A percentile compares a stretch with the other conserved stretches of the same genome.
Conservation (phyloP, 2,888 invertebrate genomes). For the Pristionchus mayeri region DNA sequence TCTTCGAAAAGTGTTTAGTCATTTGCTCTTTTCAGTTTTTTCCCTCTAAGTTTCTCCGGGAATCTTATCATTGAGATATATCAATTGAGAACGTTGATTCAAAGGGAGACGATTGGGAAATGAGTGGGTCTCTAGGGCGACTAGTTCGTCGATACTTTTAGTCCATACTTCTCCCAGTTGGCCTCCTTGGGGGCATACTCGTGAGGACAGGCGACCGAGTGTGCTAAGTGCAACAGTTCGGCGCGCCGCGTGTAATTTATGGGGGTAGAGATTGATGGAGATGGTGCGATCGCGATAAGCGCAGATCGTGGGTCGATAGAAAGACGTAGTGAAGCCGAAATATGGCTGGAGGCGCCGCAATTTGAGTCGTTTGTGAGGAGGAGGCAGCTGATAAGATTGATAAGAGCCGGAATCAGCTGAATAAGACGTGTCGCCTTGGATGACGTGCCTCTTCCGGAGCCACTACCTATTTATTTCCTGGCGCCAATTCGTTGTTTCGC, state of each 20-base stretch:
- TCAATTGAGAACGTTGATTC: neutral
- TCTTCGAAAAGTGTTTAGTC: neutral
- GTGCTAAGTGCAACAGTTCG: slow-evolving; percentile 7
- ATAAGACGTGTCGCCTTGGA: slow-evolving; percentile 32
- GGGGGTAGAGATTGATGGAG: slow-evolving; percentile 21
- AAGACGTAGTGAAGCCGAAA: slow-evolving; percentile 26
- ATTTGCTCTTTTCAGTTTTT: neutral
- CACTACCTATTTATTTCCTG: no score
- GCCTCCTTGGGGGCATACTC: neutral
- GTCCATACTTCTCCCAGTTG: neutral
- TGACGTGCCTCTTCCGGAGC: no score
- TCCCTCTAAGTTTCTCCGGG: neutral
- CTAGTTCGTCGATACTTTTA: neutral
- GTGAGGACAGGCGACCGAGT: neutral
- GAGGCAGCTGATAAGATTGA: slow-evolving; percentile 1
- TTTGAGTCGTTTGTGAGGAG: neutral
- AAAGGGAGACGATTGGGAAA: slow-evolving; percentile 6
- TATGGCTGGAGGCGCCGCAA: neutral
- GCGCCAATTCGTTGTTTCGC: no score
- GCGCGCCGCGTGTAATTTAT: slow-evolving; percentile 20
- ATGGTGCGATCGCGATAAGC: neutral
- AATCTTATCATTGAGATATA: neutral
- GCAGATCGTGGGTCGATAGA: neutral
- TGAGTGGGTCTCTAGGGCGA: neutral
- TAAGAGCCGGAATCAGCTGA: slow-evolving; percentile 16